phyloP scores from a whole-genome alignment of 2,113 vertebrate species.

The Piaya cayana region DNA sequence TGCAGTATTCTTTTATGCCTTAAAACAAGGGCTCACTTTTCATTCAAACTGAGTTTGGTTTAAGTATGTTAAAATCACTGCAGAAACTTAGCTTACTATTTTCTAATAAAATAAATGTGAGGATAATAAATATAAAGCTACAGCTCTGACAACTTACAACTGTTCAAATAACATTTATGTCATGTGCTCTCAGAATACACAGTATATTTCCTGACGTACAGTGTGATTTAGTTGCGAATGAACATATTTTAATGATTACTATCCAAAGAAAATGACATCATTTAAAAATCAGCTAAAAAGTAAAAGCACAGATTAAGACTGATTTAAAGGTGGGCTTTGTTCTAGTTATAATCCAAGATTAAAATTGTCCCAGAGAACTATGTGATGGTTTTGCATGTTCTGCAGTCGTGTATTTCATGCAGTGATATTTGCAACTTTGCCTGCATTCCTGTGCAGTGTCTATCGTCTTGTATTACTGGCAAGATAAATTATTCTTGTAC shows the following conservation, averaged over 20 bases:
- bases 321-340: neutral
- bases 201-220: neutral
- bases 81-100: neutral
- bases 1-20: neutral
- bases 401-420: neutral
- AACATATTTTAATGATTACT: neutral
- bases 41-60: neutral
- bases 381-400: neutral
- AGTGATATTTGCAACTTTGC: neutral
- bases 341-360: neutral
- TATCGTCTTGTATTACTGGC: neutral
- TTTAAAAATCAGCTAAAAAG: neutral
- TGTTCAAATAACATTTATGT: neutral
- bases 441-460: neutral
- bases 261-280: rapidly evolving
- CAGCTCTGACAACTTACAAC: neutral
- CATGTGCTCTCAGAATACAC: neutral
- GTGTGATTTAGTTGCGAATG: neutral
- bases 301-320: neutral
- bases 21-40: neutral
- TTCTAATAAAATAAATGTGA: neutral
- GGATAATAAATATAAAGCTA: neutral
- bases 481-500: neutral
- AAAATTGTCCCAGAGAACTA: neutral
- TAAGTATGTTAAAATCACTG: neutral